Evolutionary conservation across 2,113 vertebrate genomes (phyloP), one percentile per base, ranked within the genome.

Genomic region (Casuarius casuarius): DNA sequence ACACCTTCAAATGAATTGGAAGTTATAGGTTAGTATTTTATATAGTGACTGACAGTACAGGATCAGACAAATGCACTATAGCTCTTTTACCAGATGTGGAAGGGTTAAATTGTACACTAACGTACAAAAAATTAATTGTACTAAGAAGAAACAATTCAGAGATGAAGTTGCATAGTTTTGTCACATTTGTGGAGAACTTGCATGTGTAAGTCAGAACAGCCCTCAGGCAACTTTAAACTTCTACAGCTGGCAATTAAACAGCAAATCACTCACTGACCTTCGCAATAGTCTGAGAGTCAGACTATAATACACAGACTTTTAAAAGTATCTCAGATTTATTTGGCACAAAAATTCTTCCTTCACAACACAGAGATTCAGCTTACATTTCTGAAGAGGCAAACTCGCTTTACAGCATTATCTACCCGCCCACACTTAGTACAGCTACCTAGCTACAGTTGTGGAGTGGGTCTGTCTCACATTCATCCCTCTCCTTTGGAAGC

Each of bases 391-490:
- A 48, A 66, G 40, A 76, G 33, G 31, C 17, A 67, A 71, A 12
- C 38, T 26, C 8, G 2, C 52, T 68, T 20, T 65, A 22, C 46
- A 81, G 26, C 6, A 8, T 63, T 25, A 44, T 5, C 58, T 46
- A 12, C 44, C 48, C 20, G 26, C 5, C 28, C 59, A n/a, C 5
- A 1, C 4, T 9, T 5, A 6, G 29, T 0, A 6, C 9, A 18
- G 28, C 73, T 40, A 19, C 63, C 3, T 9, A 6, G 26, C 2
- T 23, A 14, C 38, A 17, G 63, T 54, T 38, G 33, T 22, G 22
- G 46, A 25, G 68, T 0, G 0, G 4, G 1, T 15, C 58, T 33
- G 20, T 14, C 38, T 28, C 22, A 15, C 14, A 54, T 40, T 23
- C 31, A 1, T 4, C 40, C 21, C 35, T 14, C 51, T 76, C 19